These are phyloP conservation scores for Phlogophora meticulosa DNA, from an alignment of 2,888 invertebrate species.

Conservation along the genomic window DNA sequence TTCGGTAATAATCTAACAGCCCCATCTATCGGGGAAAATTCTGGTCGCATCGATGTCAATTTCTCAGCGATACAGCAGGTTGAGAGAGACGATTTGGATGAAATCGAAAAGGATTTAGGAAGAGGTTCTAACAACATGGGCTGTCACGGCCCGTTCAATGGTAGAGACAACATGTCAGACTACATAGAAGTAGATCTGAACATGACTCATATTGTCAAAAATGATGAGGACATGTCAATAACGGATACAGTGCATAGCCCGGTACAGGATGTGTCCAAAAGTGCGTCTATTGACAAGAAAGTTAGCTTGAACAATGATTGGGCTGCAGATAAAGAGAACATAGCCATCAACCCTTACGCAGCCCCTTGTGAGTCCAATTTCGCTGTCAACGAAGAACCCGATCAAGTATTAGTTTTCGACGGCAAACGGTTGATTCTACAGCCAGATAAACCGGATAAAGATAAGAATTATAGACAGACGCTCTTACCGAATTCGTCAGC, in stretches of 20 bases:
- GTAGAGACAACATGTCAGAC: conserved; percentile 74
- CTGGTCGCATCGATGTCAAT: conserved; percentile 80
- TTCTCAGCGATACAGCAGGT: conserved; percentile 79
- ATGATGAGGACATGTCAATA: conserved; percentile 84
- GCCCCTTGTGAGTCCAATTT: conserved; percentile 79
- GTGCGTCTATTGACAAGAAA: conserved; percentile 66
- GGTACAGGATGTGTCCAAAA: conserved; percentile 77
- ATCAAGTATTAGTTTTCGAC: conserved; percentile 84
- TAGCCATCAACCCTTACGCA: conserved; percentile 81
- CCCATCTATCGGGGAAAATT: conserved; percentile 73
- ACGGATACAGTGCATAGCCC: conserved; percentile 82
- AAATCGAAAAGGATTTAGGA: conserved; percentile 79
- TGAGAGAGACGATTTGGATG: conserved; percentile 81
- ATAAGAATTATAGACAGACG: conserved; percentile 65
- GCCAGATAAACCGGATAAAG: conserved; percentile 64
- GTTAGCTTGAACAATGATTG: conserved; percentile 70
- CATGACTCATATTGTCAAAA: conserved; percentile 74
- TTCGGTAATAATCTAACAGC: conserved; percentile 78
- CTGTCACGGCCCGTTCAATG: conserved; percentile 69
- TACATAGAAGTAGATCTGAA: conserved; percentile 85
- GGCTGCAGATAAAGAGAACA: conserved; percentile 85
- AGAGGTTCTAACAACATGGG: conserved; percentile 67
- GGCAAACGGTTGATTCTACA: conserved; percentile 82
- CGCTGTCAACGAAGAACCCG: conserved; percentile 75
- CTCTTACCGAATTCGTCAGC: conserved; percentile 53